Conservation (phyloP, 1,140 invertebrate genomes). For the Drosophila tropicalis region DNA sequence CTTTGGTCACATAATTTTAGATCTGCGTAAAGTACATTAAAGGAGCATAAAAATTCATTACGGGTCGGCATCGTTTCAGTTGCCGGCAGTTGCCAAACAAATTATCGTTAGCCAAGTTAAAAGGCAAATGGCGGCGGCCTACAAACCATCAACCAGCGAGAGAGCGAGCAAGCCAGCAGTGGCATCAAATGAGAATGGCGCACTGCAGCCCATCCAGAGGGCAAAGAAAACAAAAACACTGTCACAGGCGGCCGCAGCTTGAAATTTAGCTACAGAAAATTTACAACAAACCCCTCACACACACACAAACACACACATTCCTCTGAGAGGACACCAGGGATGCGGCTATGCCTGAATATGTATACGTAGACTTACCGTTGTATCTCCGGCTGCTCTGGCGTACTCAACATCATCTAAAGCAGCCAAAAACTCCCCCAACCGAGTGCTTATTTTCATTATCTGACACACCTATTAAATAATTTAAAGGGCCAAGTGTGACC, state of each 20-base stretch:
- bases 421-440: slow-evolving; percentile 50
- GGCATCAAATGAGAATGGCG: slow-evolving; percentile 47
- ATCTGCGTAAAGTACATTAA: slow-evolving; percentile 75
- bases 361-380: slow-evolving; percentile 33
- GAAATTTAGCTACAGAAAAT: slow-evolving; percentile 49
- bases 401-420: slow-evolving; percentile 37
- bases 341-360: slow-evolving; percentile 18
- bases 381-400: not conserved
- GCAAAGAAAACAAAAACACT: slow-evolving; percentile 38
- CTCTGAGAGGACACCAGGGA: not conserved
- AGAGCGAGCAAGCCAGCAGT: slow-evolving; percentile 23
- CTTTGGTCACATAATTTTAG: slow-evolving; percentile 64
- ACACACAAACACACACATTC: slow-evolving; percentile 5
- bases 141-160: slow-evolving; percentile 41
- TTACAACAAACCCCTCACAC: slow-evolving; percentile 29
- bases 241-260: slow-evolving; percentile 40
- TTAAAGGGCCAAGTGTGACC: slow-evolving; percentile 77
- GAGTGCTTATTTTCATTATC: slow-evolving; percentile 79
- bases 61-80: slow-evolving; percentile 40
- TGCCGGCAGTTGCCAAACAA: slow-evolving; percentile 71
- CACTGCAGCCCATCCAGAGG: slow-evolving; percentile 44
- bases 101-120: slow-evolving; percentile 80
- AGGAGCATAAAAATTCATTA: slow-evolving; percentile 81
- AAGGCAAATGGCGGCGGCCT: slow-evolving; percentile 66
- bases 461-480: slow-evolving; percentile 81